These are phyloP conservation scores for Patella ulyssiponensis DNA, from an alignment of 2,888 invertebrate species.

Conservation along the genomic window DNA sequence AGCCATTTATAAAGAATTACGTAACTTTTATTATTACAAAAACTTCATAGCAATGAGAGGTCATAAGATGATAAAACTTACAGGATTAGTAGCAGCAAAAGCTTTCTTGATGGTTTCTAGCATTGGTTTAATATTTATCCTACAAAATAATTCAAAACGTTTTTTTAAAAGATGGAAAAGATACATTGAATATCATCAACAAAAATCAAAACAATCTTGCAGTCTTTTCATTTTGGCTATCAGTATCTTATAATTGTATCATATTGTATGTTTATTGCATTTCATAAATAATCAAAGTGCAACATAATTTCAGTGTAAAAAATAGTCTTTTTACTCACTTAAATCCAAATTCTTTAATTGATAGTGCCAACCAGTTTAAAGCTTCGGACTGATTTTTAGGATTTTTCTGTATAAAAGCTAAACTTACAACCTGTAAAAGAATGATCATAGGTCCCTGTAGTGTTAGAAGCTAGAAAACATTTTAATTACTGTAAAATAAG, in stretches of 20 bases:
- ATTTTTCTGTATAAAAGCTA: constrained; percentile 88
- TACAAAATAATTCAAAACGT: constrained; percentile 40
- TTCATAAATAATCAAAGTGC: not conserved
- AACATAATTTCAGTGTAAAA: not conserved
- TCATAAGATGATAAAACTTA: constrained; percentile 47
- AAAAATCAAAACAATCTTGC: not conserved
- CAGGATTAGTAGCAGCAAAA: constrained; percentile 86
- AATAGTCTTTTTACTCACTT: constrained; percentile 75
- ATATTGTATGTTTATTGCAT: not conserved
- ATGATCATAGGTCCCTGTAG: no score
- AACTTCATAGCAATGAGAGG: not conserved
- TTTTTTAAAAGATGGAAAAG: no score
- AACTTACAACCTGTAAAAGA: constrained; percentile 76
- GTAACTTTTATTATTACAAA: not conserved
- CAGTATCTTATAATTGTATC: not conserved
- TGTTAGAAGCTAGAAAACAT: no score
- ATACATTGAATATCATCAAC: not conserved
- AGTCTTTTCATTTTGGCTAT: not conserved
- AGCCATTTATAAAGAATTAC: not conserved
- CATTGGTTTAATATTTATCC: constrained; percentile 66
- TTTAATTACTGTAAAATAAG: no score
- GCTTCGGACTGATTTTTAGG: constrained; percentile 92
- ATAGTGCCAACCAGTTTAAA: constrained; percentile 83
- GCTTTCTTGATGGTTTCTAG: constrained; percentile 80
- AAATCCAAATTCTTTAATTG: constrained; percentile 90